Evolutionary conservation across 2,113 vertebrate species (phyloP), one percentile per base, ranked within the genome.

Genomic region (Acanthochromis polyacanthus): DNA sequence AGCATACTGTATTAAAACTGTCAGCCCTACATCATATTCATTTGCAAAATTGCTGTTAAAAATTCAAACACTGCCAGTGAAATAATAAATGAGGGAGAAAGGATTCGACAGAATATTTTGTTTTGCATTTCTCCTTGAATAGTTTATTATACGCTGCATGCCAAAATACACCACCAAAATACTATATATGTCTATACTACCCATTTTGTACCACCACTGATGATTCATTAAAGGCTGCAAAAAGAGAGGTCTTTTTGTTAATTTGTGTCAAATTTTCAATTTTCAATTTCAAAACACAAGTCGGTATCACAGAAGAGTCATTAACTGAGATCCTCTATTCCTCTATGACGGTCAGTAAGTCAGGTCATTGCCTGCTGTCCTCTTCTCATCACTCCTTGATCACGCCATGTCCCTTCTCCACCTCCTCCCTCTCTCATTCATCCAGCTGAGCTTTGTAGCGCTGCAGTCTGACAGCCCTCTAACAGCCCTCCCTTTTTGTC

Each of bases 391-490:
- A 36, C 62, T 70, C 40, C 22, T 60, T 68, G 45, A 56, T 69
- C 60, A 58, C 20, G 30, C 45, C 17, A 3, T 12, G 38, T 20
- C 55, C 20, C 53, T 22, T 22, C 71, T 62, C 8, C 17, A 43
- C 23, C 28, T 45, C 59, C 46, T 55, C 28, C 55, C 36, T 81
- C 48, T 25, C 45, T 57, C 43, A 23, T 53, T 59, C 60, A 40
- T 74, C 46, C 43, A 32, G 43, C 71, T 76, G 71, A 65, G 64
- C 50, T 69, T 61, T 82, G 57, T 71, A 53, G n/a, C 23, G 19
- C 68, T 80, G 52, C 50, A n/a, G 58, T 59, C 43, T 38, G 53
- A 71, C 74, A 70, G 52, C 36, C 50, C 36, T 79, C 52, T 61
- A 32, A 57, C 40, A 76, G 55, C 60, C 62, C 8, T 57, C 70